phyloP scores from a whole-genome alignment of 2,888 invertebrate species.

The Atethmia centrago region DNA sequence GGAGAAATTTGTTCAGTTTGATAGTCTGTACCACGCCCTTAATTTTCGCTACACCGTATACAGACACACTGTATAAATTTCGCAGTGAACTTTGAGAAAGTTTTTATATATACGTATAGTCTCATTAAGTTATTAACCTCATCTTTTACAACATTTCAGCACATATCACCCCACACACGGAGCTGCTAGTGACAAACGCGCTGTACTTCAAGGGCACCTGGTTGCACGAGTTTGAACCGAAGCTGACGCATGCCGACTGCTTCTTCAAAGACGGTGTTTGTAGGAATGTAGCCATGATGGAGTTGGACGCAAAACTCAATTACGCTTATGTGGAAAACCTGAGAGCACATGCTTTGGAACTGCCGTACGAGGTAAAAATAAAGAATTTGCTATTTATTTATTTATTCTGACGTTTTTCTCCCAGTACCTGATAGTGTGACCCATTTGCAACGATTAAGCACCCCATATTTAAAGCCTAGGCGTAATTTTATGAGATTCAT shows the following conservation, averaged over 20 bases:
- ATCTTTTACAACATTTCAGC: constrained; percentile 74
- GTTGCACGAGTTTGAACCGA: constrained; percentile 90
- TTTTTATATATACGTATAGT: too few species aligned
- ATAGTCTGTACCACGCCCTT: too few species aligned
- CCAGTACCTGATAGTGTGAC: too few species aligned
- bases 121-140: background rate
- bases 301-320: constrained; percentile 88
- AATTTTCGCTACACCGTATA: too few species aligned
- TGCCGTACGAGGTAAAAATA: constrained; percentile 91
- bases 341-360: constrained; percentile 91
- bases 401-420: too few species aligned
- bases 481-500: too few species aligned
- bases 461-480: too few species aligned
- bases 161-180: constrained; percentile 84
- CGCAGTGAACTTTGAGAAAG: background rate
- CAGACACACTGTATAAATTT: too few species aligned
- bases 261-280: constrained; percentile 89
- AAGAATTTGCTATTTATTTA: too few species aligned
- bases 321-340: constrained; percentile 90
- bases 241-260: constrained; percentile 86
- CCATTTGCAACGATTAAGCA: too few species aligned
- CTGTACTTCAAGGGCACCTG: constrained; percentile 93
- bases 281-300: constrained; percentile 91
- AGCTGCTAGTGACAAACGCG: constrained; percentile 91
- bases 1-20: too few species aligned